Evolutionary conservation across 1,140 invertebrate genomes (phyloP), one percentile per base, ranked within the genome.

Genomic region (Varroa destructor): DNA sequence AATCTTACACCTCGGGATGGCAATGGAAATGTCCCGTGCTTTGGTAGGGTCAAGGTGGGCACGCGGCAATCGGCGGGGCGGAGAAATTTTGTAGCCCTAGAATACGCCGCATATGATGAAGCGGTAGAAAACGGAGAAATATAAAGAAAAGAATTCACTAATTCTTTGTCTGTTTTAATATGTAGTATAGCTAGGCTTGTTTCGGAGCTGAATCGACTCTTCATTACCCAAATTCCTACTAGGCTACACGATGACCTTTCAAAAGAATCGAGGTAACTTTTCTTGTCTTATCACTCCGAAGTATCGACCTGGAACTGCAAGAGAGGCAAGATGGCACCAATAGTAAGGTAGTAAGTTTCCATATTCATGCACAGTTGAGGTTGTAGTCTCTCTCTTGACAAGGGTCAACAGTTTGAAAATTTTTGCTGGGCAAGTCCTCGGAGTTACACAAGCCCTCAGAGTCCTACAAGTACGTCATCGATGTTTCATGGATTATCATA

Each of bases 281-380:
- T 3, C 46, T 3, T 51, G 4, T 51, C 8, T 72, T 55, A 14
- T 4, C n/a, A 55, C 43, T 54, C 12, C 2, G 8, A 25, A 25
- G n/a, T 14, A 71, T 1, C n/a, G 42, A 71, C 54, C 70, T 70
- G 43, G 55, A 71, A 43, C 56, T 73, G 36, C 14, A 56, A 43
- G 2, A 73, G 40, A 43, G n/a, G 8, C 6, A 72, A 25, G 61
- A 64, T 56, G 25, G 56, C 58, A 25, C 67, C 71, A 6, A 6
- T 75, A 73, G 75, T 76, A 71, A 83, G 71, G 75, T 25, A 25
- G 25, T 25, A 25, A 25, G 25, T 85, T 81, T 74, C 85, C 85
- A 79, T 81, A 86, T 75, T 85, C 80, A 77, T 80, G 77, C 1
- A 86, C 85, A 77, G 86, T 84, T 71, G 84, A 85, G 12, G 82